A percentile compares a stretch with the other conserved stretches of the same genome.
Conservation (phyloP, 2,888 invertebrate genomes). For the Drosophila mercatorum region DNA sequence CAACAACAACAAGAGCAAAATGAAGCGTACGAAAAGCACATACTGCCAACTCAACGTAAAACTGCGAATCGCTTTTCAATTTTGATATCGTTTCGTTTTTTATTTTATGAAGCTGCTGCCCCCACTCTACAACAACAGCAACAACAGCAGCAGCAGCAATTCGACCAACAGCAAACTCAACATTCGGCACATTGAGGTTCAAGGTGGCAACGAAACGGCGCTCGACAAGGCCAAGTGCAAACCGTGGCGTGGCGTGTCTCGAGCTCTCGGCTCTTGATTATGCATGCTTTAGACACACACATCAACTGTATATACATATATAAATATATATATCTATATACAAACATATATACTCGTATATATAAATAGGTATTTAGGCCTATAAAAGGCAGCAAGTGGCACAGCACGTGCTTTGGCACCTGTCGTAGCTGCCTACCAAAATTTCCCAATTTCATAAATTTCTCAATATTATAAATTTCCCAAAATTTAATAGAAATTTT, state of each 20-base stretch:
- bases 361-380: conserved; percentile 18
- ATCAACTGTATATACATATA: not conserved
- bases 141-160: conserved; percentile 28
- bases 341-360: not conserved
- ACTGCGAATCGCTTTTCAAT: conserved; percentile 27
- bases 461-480: not conserved
- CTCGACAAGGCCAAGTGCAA: conserved; percentile 73
- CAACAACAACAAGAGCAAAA: not conserved
- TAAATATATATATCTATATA: not conserved
- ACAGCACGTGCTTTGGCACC: conserved; percentile 33
- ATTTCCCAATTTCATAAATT: not conserved
- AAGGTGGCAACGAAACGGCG: conserved; percentile 60
- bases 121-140: conserved; percentile 45
- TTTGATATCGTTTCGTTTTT: conserved; percentile 35
- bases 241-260: conserved; percentile 62
- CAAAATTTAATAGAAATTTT: too few species aligned
- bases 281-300: conserved; percentile 53
- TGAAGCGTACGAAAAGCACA: conserved; percentile 65
- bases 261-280: conserved; percentile 44
- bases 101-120: conserved; percentile 30
- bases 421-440: not conserved
- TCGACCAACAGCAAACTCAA: conserved; percentile 35
- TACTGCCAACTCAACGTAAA: conserved; percentile 66
- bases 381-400: conserved; percentile 23
- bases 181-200: conserved; percentile 77